Evolutionary conservation across 2,797 vertebrate genomes (phyloP), one percentile per base, ranked within the genome.

Genomic region (Enteromius mattozi): DNA sequence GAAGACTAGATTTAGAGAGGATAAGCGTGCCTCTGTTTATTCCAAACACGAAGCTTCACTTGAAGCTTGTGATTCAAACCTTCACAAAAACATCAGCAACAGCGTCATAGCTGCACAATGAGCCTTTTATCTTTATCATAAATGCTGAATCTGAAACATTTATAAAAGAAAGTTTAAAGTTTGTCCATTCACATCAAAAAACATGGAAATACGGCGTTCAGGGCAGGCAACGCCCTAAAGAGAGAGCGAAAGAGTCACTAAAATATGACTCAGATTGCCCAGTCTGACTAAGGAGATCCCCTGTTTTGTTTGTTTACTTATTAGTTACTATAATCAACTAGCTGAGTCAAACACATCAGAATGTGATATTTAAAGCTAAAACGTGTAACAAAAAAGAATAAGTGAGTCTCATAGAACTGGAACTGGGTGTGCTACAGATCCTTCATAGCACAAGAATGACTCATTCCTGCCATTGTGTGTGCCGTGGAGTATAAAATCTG

Each of bases 211-310:
- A 51, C 37, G 42, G 56, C 2, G 13, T 42, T 61, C 13, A 49
- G 51, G 27, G 6, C 24, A 33, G 81, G 30, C 40, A 51, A 75
- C 81, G 37, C 81, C 81, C 81, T 51, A 2, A n/a, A 35, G 37
- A 33, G 35, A 40, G 27, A 12, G 30, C 16, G 6, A 75, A 37
- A 5, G 19, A 49, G 30, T 47, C 6, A 59, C 37, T 75, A 14
- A 81, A 30, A 63, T 75, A n/a, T 75, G 56, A 65, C 42, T 82
- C 81, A 75, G 40, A 65, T 65, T 74, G 21, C 14, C 42, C 3
- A 21, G 27, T 81, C 17, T 30, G 35, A 17, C 1, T 47, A 14
- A 65, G 33, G 45, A 54, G 70, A 56, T 70, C 45, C 45, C 65
- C 13, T 17, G 17, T 6, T 49, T 65, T 40, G 4, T n/a, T 40